Evolutionary conservation across 2,888 invertebrate species (phyloP), one percentile per base, ranked within the genome.

Genomic region (Beris chalybata): DNA sequence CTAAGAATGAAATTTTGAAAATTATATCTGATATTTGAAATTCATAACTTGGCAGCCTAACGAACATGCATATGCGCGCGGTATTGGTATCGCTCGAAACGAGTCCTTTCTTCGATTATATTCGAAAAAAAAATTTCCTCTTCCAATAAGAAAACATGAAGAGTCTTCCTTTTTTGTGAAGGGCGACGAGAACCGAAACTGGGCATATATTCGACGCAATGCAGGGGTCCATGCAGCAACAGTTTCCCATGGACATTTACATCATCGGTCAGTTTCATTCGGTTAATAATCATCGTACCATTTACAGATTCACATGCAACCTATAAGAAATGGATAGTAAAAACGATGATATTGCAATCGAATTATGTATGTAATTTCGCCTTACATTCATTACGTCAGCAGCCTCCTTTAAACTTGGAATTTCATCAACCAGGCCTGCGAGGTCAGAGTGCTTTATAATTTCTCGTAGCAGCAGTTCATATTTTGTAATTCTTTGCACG

Each of bases 281-380:
- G 86, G 30, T 97, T 96, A 68, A 99, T 94, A 78, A 95, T 93
- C 98, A 98, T 98, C 97, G 97, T 98, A 79, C 97, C 97, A 81
- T 99, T 96, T 72, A 98, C 98, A 71, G 92, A 91, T 83, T 97
- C 97, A 50, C 98, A 98, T 71, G 97, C 95, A 73, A 74, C 71
- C 78, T 77, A 43, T 15, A 38, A 38, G 67, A n/a, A 22, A 22
- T 1, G 7, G 3, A 53, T 53, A 4, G 15, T 9, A 50, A n/a
- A 22, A 22, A 5, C 9, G 13, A 53, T 53, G 12, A 50, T 1
- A 50, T 50, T 30, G n/a, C 5, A 53, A 7, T 9, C 31, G 30
- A 13, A n/a, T 9, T 15, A 13, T 57, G n/a, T 32, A n/a, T 6
- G 22, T 30, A 31, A 48, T 29, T 29, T 12, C 11, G 52, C 52